phyloP scores from a whole-genome alignment of 2,888 invertebrate genomes.

The Phalera bucephala region DNA sequence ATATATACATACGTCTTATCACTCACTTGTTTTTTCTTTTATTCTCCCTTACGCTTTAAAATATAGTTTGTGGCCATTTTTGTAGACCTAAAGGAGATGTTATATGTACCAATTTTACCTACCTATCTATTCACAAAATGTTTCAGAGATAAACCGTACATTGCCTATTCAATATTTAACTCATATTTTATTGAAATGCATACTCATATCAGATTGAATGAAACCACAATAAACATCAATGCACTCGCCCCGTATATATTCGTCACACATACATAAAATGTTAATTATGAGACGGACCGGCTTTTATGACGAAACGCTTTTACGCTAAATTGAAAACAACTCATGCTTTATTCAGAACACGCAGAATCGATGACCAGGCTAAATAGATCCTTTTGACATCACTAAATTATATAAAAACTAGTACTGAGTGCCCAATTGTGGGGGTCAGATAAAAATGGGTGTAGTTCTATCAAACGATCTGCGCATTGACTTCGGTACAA shows the following conservation, averaged over 20 bases:
- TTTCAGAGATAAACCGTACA: too few relatives aligned
- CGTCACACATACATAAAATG: constrained; percentile 58
- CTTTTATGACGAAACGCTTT: constrained; percentile 77
- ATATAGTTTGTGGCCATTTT: too few relatives aligned
- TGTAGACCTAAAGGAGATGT: too few relatives aligned
- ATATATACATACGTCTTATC: too few relatives aligned
- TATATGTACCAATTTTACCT: too few relatives aligned
- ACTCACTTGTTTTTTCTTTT: too few relatives aligned
- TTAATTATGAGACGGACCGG: constrained; percentile 66
- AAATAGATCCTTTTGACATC: constrained; percentile 51
- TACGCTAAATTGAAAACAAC: constrained; percentile 80
- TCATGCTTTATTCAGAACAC: constrained; percentile 79
- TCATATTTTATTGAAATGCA: background rate
- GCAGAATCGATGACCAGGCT: constrained; percentile 52
- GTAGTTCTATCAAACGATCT: constrained; percentile 37
- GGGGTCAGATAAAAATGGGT: constrained; percentile 41
- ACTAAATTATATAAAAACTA: constrained; percentile 18
- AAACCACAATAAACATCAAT: constrained; percentile 32
- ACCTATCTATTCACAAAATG: too few relatives aligned
- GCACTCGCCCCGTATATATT: constrained; percentile 35
- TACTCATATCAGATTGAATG: constrained; percentile 12
- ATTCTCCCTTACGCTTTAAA: too few relatives aligned
- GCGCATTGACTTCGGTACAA: constrained; percentile 39
- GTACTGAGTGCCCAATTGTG: constrained; percentile 29
- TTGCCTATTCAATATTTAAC: too few relatives aligned